Percentiles rank a stretch among this genome's conserved stretches.
These are phyloP conservation scores for Lasaia peninsularis DNA, from an alignment of 1,140 invertebrate genomes.

Conservation along the genomic window DNA sequence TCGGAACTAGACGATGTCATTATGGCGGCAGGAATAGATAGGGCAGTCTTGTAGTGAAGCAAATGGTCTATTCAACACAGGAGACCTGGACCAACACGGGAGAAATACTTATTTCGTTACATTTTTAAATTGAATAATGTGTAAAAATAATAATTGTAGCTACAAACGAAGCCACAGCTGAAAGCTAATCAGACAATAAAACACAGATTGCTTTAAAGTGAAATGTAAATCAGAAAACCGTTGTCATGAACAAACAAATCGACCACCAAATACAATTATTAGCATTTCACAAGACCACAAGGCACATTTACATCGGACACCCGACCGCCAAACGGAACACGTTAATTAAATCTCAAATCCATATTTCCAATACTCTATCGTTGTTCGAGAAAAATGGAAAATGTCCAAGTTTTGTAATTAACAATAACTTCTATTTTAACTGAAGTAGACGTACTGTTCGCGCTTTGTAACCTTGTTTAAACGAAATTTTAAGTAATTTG, in stretches of 20 bases:
- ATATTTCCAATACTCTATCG: constrained; percentile 45
- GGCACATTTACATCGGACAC: constrained; percentile 33
- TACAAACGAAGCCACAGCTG: background rate
- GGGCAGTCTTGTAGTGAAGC: no score
- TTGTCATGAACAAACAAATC: constrained; percentile 16
- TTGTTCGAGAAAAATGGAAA: constrained; percentile 35
- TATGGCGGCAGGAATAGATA: no score
- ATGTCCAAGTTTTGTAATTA: constrained; percentile 35
- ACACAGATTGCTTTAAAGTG: background rate
- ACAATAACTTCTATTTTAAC: background rate
- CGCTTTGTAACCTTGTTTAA: no score
- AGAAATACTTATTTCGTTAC: no score
- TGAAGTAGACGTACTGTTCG: background rate
- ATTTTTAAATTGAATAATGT: no score
- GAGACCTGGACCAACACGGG: no score
- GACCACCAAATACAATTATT: constrained; percentile 10
- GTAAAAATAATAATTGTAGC: no score
- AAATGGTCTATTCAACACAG: no score
- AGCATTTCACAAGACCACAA: constrained; percentile 23
- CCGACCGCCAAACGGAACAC: constrained; percentile 30
- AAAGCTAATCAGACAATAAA: background rate
- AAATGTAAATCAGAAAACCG: constrained; percentile 1
- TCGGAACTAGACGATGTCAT: no score
- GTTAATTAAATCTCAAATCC: constrained; percentile 42
- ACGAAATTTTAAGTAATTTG: no score